Percentiles rank a stretch among this genome's conserved stretches.
Evolutionary conservation across 1,140 invertebrate genomes (phyloP).

Genomic region (Psix sp.): DNA sequence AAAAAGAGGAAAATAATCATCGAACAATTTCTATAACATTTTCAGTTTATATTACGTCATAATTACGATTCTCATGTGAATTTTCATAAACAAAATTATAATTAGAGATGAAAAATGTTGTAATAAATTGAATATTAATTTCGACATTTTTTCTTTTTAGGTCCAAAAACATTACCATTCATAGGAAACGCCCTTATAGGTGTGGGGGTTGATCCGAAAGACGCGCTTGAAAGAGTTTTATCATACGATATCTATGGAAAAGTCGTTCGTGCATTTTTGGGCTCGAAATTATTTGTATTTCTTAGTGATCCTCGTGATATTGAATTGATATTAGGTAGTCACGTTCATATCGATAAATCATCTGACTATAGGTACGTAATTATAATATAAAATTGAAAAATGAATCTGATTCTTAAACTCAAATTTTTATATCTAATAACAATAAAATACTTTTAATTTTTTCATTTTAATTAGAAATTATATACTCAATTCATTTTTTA

Average conservation of each 20-base stretch:
- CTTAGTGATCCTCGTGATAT: slow-evolving; percentile 82
- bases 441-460: no score
- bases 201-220: slow-evolving; percentile 77
- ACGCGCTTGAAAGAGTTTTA: slow-evolving; percentile 74
- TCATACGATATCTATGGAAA: slow-evolving; percentile 78
- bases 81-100: not conserved
- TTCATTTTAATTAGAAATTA: no score
- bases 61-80: not conserved
- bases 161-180: slow-evolving; percentile 76
- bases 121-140: not conserved
- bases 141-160: slow-evolving; percentile 45
- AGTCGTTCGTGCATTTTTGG: slow-evolving; percentile 81
- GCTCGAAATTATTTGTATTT: slow-evolving; percentile 81
- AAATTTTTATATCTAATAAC: no score
- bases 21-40: no score
- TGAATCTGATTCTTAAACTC: no score
- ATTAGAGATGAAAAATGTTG: no score
- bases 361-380: slow-evolving; percentile 78
- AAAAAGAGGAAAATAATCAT: no score
- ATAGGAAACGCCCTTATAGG: slow-evolving; percentile 79
- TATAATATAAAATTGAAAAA: no score
- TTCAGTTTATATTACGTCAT: not conserved
- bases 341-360: slow-evolving; percentile 89
- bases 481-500: no score
- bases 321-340: slow-evolving; percentile 83